A percentile compares a stretch with the other conserved stretches of the same genome.
phyloP scores from a whole-genome alignment of 2,113 vertebrate species.

The Lanius collurio region DNA sequence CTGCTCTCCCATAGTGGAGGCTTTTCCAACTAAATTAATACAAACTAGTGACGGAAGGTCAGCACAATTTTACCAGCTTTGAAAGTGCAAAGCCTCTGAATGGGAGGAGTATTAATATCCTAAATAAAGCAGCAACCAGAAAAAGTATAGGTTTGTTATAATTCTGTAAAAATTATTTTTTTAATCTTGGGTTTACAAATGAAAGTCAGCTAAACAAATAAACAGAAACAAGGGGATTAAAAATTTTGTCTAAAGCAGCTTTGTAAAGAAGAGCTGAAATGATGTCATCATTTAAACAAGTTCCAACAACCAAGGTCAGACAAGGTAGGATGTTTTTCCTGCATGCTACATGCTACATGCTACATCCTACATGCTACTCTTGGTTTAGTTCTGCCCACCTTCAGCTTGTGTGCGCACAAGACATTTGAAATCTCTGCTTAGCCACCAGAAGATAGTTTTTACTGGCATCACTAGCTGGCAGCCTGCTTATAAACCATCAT shows the following conservation, averaged over 20 bases:
- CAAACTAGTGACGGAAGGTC: not conserved
- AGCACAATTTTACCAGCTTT: not conserved
- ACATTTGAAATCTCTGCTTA: not conserved
- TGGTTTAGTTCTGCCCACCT: not conserved
- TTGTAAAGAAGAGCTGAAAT: slow-evolving; percentile 48
- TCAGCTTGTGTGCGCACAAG: not conserved
- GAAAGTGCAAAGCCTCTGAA: not conserved
- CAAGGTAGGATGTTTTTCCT: not conserved
- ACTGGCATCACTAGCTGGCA: not conserved
- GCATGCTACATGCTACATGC: too few species aligned
- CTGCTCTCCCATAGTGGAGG: not conserved
- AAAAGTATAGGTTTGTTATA: not conserved
- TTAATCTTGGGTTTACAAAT: slow-evolving; percentile 40
- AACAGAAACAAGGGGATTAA: slow-evolving; percentile 51
- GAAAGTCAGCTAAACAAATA: slow-evolving; percentile 35
- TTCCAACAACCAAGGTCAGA: slow-evolving; percentile 11
- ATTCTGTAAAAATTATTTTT: slow-evolving; percentile 35
- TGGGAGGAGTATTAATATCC: slow-evolving; percentile 17
- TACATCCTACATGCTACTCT: too few species aligned
- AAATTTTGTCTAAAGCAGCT: slow-evolving; percentile 46
- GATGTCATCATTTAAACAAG: slow-evolving; percentile 4
- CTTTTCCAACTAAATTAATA: not conserved
- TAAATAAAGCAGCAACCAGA: not conserved
- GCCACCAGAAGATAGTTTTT: not conserved
- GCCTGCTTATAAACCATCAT: not conserved